Conservation (phyloP, 2,888 invertebrate genomes). For the Parthenolecanium corni region DNA sequence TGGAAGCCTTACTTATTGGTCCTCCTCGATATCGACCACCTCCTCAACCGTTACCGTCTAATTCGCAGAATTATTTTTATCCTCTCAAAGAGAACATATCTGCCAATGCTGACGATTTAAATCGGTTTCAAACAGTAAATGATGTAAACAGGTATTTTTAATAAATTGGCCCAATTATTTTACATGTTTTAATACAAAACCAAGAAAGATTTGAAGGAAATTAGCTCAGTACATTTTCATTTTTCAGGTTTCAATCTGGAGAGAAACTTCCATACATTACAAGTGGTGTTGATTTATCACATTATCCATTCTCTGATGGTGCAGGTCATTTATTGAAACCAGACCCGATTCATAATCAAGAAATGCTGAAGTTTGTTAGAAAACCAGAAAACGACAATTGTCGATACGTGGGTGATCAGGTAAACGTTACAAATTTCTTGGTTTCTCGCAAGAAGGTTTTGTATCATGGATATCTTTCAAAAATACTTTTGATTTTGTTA, state of each 20-base stretch:
- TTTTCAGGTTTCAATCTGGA: slow-evolving; percentile 30
- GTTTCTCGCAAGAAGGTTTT: no score
- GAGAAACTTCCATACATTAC: slow-evolving; percentile 25
- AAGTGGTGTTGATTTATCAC: slow-evolving; percentile 31
- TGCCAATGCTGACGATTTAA: slow-evolving; percentile 5
- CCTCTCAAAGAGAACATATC: slow-evolving; percentile 15
- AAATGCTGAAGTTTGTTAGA: slow-evolving; percentile 80
- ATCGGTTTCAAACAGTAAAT: slow-evolving; percentile 17
- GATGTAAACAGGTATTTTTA: slow-evolving; percentile 19
- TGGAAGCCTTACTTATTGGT: slow-evolving; percentile 10
- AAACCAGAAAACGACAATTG: slow-evolving; percentile 61
- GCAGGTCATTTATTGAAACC: slow-evolving; percentile 1
- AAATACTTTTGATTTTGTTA: no score
- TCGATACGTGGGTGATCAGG: slow-evolving; percentile 42
- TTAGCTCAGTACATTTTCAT: no score
- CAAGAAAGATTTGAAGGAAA: no score
- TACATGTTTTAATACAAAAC: no score
- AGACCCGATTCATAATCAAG: slow-evolving; percentile 41
- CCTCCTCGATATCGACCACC: slow-evolving; percentile 27
- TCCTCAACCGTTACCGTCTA: slow-evolving; percentile 13
- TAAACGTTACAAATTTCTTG: no score
- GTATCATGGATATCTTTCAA: no score
- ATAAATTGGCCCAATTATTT: no score
- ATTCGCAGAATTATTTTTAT: slow-evolving; percentile 9
- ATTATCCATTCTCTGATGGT: slow-evolving; percentile 30